A percentile compares a stretch with the other conserved stretches of the same genome.
Conservation (phyloP, 2,888 invertebrate genomes). For the Phortica magna region DNA sequence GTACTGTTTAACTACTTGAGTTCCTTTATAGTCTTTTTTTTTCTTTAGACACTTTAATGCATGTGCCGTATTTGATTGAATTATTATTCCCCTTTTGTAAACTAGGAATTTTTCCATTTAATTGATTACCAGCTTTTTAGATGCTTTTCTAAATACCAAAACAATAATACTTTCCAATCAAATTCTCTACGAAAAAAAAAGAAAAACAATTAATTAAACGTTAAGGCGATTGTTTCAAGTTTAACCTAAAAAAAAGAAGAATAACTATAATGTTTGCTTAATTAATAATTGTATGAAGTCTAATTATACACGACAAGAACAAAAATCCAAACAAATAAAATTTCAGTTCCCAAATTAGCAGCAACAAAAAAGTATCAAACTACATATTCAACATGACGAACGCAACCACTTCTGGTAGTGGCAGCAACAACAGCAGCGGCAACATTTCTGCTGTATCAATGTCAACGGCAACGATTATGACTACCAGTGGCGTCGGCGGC, state of each 20-base stretch:
- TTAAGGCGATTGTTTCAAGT: too few species aligned
- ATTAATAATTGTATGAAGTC: neutral
- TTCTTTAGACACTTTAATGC: slow-evolving; percentile 22
- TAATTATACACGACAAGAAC: slow-evolving; percentile 52
- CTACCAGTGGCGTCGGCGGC: neutral
- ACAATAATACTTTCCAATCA: neutral
- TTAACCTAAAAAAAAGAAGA: neutral
- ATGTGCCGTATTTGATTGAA: slow-evolving; percentile 22
- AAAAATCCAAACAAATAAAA: slow-evolving; percentile 40
- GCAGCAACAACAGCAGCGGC: slow-evolving; percentile 50
- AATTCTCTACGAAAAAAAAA: too few species aligned
- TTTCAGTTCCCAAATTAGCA: slow-evolving; percentile 64
- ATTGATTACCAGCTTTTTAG: slow-evolving; percentile 21
- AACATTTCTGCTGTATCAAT: slow-evolving; percentile 1
- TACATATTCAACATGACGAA: neutral
- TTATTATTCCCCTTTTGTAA: neutral
- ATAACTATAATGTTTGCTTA: neutral
- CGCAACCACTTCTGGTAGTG: slow-evolving; percentile 18
- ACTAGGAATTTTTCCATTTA: slow-evolving; percentile 6
- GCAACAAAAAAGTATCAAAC: slow-evolving; percentile 30
- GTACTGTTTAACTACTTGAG: slow-evolving; percentile 16
- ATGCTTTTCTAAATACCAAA: slow-evolving; percentile 22
- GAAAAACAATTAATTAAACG: too few species aligned
- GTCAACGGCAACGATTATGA: neutral
- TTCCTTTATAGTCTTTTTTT: slow-evolving; percentile 13